Evolutionary conservation across 92 coral and sea anemone species (phyloP).

Genomic region (Epizoanthus illoricatus): DNA sequence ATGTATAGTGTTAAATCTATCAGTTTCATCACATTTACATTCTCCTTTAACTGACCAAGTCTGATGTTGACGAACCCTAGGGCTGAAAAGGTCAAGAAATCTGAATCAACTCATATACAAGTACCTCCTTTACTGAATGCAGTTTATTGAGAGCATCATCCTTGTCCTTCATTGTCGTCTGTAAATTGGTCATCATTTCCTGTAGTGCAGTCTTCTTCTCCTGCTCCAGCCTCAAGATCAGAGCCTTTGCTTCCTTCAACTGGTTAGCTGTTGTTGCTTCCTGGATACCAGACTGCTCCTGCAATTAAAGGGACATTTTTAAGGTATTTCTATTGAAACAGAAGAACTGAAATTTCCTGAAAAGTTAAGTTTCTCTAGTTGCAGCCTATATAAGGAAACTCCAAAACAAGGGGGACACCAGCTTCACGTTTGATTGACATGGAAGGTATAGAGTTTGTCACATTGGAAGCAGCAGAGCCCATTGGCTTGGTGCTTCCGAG

Average conservation of each 20-base stretch:
- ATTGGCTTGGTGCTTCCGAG: too few relatives aligned
- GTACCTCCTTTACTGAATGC: constrained; percentile 28
- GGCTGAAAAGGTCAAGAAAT: not conserved
- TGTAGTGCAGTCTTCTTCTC: constrained; percentile 94
- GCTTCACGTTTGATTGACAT: too few relatives aligned
- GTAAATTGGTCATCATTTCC: constrained; percentile 97
- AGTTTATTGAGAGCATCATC: constrained; percentile 70
- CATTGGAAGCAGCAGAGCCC: too few relatives aligned
- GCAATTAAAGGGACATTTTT: not conserved
- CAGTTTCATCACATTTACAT: too few relatives aligned
- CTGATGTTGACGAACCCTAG: too few relatives aligned
- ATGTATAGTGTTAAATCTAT: not conserved
- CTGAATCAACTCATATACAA: not conserved
- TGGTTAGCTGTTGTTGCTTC: constrained; percentile 64
- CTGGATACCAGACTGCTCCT: constrained; percentile 67
- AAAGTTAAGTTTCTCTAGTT: too few relatives aligned
- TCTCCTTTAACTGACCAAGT: too few relatives aligned
- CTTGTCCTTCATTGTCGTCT: constrained; percentile 81
- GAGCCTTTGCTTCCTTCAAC: constrained; percentile 78
- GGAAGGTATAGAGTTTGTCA: too few relatives aligned
- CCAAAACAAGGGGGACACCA: too few relatives aligned
- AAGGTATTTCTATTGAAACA: too few relatives aligned
- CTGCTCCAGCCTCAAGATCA: constrained; percentile 80
- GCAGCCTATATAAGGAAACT: too few relatives aligned
- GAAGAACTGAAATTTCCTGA: too few relatives aligned